These are phyloP conservation scores for Hirtodrosophila histrioides DNA, from an alignment of 2,888 invertebrate genomes.

Conservation along the genomic window DNA sequence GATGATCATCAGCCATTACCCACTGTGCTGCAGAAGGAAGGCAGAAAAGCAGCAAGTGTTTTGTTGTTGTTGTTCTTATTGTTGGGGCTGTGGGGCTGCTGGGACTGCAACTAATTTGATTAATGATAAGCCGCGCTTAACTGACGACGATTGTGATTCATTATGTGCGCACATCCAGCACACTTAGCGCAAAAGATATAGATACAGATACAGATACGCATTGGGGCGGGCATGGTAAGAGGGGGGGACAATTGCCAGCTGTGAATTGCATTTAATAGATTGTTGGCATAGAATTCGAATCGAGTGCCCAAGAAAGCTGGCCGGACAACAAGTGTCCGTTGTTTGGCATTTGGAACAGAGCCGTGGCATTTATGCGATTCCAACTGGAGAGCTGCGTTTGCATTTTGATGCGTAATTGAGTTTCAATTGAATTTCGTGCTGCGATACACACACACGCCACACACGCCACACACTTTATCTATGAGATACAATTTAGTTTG, in stretches of 20 bases:
- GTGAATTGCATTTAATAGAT: conserved; percentile 66
- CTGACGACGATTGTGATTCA: conserved; percentile 81
- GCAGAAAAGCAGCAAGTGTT: conserved; percentile 50
- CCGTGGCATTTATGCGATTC: conserved; percentile 7
- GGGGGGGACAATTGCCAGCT: conserved; percentile 21
- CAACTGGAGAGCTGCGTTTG: not conserved
- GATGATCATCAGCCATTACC: conserved; percentile 24
- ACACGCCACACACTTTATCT: conserved; percentile 44
- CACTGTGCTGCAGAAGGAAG: conserved; percentile 52
- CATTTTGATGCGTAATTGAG: conserved; percentile 35
- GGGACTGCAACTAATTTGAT: conserved; percentile 77
- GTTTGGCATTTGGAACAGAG: conserved; percentile 44
- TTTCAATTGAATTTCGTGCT: conserved; percentile 54
- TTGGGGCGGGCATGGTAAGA: no score
- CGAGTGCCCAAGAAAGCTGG: conserved; percentile 44
- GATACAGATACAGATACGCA: conserved; percentile 30
- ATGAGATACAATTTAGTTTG: conserved; percentile 65
- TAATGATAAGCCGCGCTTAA: conserved; percentile 81
- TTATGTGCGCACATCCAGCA: conserved; percentile 78
- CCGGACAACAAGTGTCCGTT: conserved; percentile 62
- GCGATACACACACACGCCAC: conserved; percentile 12
- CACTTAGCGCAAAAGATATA: conserved; percentile 71
- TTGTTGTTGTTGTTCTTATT: conserved; percentile 44
- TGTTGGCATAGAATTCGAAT: conserved; percentile 31
- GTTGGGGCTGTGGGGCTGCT: conserved; percentile 14